A percentile compares a stretch with the other conserved stretches of the same genome.
Conservation (phyloP, 2,888 invertebrate genomes). For the Drosophila mayaguana region DNA sequence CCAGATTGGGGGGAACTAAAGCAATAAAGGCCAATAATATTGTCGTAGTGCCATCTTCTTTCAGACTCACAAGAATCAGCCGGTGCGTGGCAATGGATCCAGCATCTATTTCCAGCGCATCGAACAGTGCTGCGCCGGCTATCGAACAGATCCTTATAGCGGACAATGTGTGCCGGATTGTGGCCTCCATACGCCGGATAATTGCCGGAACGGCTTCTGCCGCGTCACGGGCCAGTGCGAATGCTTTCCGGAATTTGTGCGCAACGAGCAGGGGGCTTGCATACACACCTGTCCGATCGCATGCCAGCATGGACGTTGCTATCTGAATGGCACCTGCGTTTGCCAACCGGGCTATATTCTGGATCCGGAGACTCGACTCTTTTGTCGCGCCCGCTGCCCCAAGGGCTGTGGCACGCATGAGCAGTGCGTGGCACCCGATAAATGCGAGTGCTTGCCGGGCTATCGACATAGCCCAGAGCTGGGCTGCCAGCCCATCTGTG, state of each 20-base stretch:
- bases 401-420: constrained; percentile 84
- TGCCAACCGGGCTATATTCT: constrained; percentile 86
- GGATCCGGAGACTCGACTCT: constrained; percentile 80
- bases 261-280: constrained; percentile 85
- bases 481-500: constrained; percentile 83
- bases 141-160: constrained; percentile 87
- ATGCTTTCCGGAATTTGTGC: constrained; percentile 82
- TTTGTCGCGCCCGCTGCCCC: constrained; percentile 82
- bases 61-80: constrained; percentile 70
- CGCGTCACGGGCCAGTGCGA: constrained; percentile 83
- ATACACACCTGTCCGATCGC: constrained; percentile 89
- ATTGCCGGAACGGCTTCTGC: constrained; percentile 86
- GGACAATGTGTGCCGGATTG: constrained; percentile 85
- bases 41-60: constrained; percentile 74
- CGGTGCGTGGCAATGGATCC: constrained; percentile 84
- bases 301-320: constrained; percentile 89
- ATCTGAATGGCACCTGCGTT: constrained; percentile 87
- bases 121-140: constrained; percentile 90
- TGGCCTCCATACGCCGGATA: constrained; percentile 75
- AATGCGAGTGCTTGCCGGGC: constrained; percentile 77
- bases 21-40: neutral
- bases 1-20: neutral
- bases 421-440: constrained; percentile 70
- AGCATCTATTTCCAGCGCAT: constrained; percentile 86
- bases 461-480: constrained; percentile 73